Base-by-base conservation (phyloP, 2,888 invertebrate species). In the Rosalia funebris region DNA sequence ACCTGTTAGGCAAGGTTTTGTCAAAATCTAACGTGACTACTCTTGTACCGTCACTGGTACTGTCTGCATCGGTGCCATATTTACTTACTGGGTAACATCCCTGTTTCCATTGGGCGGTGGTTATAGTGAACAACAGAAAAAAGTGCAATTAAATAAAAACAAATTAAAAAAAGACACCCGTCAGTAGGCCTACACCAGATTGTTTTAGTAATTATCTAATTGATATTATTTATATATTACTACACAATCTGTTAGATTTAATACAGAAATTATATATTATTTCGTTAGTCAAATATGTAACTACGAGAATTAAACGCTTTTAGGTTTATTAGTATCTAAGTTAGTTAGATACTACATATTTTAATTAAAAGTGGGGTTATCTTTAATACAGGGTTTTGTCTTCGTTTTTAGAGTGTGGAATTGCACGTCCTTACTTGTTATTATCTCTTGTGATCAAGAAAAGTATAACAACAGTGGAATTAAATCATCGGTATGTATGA, bases 1-100 rank as follows among this genome's bases (percentile, higher is more conserved):
- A 48, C 57, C 47, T 16, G 25, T 50, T 39, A 39, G 50, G 39
- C 37, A 37, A 50, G 50, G 50, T 37, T 19, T 32, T 47, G 60
- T 60, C 42, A 41, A 60, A n/a, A 48, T 54, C 54, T 52, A 63
- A 56, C 57, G 50, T 59, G 50, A 50, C 62, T 60, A 60, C 53
- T 56, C 44, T 34, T 52, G 66, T 62, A 58, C 34, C 20, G 32
- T 31, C 39, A 36, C 42, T 34, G 44, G 41, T 62, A 59, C 62
- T 57, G 12, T 45, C 37, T 34, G 44, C 52, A 61, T 67, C 34
- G 63, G 47, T 56, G 79, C 78, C 83, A 54, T 31, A 42, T 84
- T 85, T 88, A 88, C 88, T 88, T 88, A 88, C 88, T 86, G 87
- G 85, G 85, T 86, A 88, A 86, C 88, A 89, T 88, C 89, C 90